Evolutionary conservation across 1,140 invertebrate genomes (phyloP).

Genomic region (Ctenoplectra terminalis): DNA sequence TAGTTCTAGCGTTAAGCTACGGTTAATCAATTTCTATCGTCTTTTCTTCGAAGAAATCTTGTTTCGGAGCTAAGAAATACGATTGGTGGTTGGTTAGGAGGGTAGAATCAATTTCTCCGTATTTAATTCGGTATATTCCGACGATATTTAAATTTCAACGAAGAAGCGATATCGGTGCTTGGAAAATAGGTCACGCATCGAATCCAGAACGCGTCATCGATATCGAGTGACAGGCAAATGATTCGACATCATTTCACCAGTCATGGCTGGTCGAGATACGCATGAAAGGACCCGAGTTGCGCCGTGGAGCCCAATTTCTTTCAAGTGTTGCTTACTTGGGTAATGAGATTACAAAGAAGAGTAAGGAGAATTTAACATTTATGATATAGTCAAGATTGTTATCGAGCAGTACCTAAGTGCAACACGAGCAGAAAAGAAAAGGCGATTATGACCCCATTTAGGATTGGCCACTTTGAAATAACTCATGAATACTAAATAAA

Average conservation of each 20-base stretch:
- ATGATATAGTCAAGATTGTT: no score
- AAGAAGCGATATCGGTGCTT: background rate
- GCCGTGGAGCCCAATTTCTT: background rate
- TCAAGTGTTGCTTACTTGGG: background rate
- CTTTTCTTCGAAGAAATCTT: background rate
- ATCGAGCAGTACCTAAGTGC: no score
- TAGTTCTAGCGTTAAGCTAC: no score
- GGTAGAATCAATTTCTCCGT: background rate
- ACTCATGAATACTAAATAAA: no score
- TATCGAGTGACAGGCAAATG: slow-evolving; percentile 36
- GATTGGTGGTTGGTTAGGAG: no score
- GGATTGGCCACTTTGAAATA: no score
- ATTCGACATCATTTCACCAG: slow-evolving; percentile 29
- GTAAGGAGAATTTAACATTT: no score
- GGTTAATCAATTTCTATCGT: no score
- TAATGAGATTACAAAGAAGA: no score
- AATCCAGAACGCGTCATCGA: slow-evolving; percentile 1
- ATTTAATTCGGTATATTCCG: background rate
- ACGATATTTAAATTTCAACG: slow-evolving; percentile 18
- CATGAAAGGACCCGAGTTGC: background rate
- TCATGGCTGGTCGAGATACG: background rate
- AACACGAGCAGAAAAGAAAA: no score
- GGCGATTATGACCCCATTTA: no score
- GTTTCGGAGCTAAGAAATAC: background rate
- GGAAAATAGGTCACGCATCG: slow-evolving; percentile 23